phyloP scores from a whole-genome alignment of 2,797 vertebrate genomes.

The Carapus acus region DNA sequence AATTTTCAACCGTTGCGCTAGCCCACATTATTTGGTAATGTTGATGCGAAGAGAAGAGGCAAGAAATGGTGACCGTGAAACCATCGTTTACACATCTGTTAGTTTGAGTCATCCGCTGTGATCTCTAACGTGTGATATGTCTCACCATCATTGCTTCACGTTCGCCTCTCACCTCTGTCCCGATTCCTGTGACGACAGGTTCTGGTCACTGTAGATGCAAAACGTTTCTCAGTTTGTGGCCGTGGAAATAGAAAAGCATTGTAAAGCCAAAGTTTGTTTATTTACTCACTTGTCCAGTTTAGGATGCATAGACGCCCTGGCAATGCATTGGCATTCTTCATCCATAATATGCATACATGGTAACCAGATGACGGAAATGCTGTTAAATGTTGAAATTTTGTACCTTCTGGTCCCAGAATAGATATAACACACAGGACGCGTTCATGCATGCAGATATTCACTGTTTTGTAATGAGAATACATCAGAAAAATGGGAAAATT shows the following conservation, averaged over 20 bases:
- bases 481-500: slow-evolving; percentile 17
- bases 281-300: slow-evolving; percentile 6
- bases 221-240: not conserved
- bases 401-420: slow-evolving; percentile 1
- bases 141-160: not conserved
- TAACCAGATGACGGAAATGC: slow-evolving; percentile 19
- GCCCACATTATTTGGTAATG: not conserved
- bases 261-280: slow-evolving; percentile 15
- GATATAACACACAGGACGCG: slow-evolving; percentile 5
- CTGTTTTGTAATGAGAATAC: slow-evolving; percentile 10
- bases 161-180: not conserved
- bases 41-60: not conserved
- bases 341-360: slow-evolving; percentile 21
- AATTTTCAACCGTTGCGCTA: not conserved
- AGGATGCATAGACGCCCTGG: slow-evolving; percentile 10
- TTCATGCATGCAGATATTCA: slow-evolving; percentile 34
- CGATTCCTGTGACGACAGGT: not conserved
- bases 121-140: no score
- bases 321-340: slow-evolving; percentile 11
- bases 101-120: no score
- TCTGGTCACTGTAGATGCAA: slow-evolving; percentile 1
- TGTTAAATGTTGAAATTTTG: slow-evolving; percentile 21
- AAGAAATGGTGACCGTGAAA: not conserved
- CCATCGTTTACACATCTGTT: not conserved
- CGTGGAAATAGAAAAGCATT: slow-evolving; percentile 7